These are phyloP conservation scores for Amitus sp. DNA, from an alignment of 2,888 invertebrate genomes.

Conservation along the genomic window DNA sequence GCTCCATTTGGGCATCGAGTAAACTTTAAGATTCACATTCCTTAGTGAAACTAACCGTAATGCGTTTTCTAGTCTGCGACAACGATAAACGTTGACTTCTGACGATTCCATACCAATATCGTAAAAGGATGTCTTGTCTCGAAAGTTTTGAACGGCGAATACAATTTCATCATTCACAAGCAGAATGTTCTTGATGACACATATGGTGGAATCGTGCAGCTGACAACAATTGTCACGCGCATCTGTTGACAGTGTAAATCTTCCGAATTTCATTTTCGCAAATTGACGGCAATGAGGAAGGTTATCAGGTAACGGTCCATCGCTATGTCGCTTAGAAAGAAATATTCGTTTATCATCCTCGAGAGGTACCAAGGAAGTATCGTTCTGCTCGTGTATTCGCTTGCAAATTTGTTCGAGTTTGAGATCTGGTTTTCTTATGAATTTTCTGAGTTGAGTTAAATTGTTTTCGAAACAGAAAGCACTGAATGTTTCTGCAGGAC, in stretches of 20 bases:
- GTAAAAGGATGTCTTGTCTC: not conserved
- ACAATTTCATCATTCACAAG: not conserved
- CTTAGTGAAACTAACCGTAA: not conserved
- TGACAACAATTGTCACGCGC: slow-evolving; percentile 6
- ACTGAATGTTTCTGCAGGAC: slow-evolving; percentile 18
- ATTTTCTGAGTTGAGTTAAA: slow-evolving; percentile 6
- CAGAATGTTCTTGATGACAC: slow-evolving; percentile 7
- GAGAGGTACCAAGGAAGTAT: not conserved
- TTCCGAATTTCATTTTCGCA: not conserved
- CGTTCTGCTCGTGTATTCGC: slow-evolving; percentile 1
- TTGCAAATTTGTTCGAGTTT: slow-evolving; percentile 3
- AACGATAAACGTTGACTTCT: not conserved
- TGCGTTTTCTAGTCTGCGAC: not conserved
- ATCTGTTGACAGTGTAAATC: not conserved
- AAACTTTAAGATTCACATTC: slow-evolving; percentile 5
- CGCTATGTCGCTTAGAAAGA: not conserved
- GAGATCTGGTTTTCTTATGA: not conserved
- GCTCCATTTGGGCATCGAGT: slow-evolving; percentile 7
- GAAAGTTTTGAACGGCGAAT: slow-evolving; percentile 1
- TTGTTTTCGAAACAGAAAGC: slow-evolving; percentile 21
- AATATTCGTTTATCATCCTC: not conserved
- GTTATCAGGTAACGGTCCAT: not conserved
- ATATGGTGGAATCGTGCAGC: slow-evolving; percentile 1
- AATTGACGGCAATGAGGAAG: slow-evolving; percentile 6
- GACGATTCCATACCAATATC: not conserved